Conservation (phyloP, 2,113 vertebrate genomes). For the Dolichotis patagonum region DNA sequence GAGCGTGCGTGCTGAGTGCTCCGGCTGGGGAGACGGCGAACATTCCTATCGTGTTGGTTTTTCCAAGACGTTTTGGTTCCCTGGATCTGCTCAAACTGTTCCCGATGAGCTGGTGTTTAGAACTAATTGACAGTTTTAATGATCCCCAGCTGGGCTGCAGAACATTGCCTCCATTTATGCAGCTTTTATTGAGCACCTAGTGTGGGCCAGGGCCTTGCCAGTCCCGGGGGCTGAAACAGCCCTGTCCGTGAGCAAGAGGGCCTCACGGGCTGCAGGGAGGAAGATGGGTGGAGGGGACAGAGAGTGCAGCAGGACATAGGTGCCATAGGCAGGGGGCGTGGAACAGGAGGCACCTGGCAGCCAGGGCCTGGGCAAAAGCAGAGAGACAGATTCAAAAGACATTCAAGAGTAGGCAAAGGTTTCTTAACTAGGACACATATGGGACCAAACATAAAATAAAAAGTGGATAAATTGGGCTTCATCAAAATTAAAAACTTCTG, state of each 20-base stretch:
- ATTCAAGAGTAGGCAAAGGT: not conserved
- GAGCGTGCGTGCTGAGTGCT: slow-evolving; percentile 74
- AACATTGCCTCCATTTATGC: slow-evolving; percentile 59
- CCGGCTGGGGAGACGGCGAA: slow-evolving; percentile 67
- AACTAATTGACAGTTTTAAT: slow-evolving; percentile 84
- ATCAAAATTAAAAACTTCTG: not conserved
- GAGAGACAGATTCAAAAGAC: not conserved
- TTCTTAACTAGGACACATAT: not conserved
- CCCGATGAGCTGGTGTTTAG: slow-evolving; percentile 82
- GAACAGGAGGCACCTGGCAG: not conserved
- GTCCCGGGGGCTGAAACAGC: not conserved
- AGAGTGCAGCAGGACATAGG: fast-evolving
- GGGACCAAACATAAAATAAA: not conserved
- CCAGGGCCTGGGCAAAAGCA: not conserved
- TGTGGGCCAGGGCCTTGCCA: not conserved
- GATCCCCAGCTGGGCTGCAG: slow-evolving; percentile 82
- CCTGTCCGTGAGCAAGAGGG: not conserved
- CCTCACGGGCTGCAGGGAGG: not conserved
- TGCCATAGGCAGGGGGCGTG: not conserved
- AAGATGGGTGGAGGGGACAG: not conserved
- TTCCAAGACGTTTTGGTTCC: slow-evolving; percentile 71
- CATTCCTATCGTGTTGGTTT: slow-evolving; percentile 75
- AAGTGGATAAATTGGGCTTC: not conserved
- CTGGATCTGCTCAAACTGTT: slow-evolving; percentile 82
- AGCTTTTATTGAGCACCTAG: slow-evolving; percentile 66